Evolutionary conservation across 2,888 invertebrate species (phyloP).

Genomic region (Macrophya annulata): DNA sequence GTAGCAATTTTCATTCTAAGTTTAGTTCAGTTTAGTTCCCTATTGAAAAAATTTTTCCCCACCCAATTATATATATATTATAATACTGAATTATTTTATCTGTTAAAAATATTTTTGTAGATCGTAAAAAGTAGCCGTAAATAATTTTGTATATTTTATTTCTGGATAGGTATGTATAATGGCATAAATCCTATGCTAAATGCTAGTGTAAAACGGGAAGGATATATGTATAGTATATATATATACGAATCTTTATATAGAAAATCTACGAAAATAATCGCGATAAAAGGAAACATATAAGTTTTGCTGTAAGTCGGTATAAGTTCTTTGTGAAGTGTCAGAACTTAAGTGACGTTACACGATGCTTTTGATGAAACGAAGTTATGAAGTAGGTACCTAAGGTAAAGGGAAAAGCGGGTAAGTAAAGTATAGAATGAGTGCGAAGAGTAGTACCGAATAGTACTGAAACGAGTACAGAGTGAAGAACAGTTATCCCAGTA

Average conservation of each 20-base stretch:
- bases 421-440: constrained; percentile 47
- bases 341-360: constrained; percentile 61
- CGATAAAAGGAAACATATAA: constrained; percentile 26
- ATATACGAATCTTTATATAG: neutral
- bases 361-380: constrained; percentile 51
- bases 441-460: constrained; percentile 38
- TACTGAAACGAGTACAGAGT: constrained; percentile 29
- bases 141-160: neutral
- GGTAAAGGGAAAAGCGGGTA: constrained; percentile 14
- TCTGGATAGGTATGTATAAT: neutral
- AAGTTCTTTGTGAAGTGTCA: constrained; percentile 62
- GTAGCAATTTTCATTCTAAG: constrained; percentile 38
- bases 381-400: neutral
- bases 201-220: neutral
- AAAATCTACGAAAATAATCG: constrained; percentile 53
- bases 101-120: neutral
- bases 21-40: constrained; percentile 6
- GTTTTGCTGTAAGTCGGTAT: neutral
- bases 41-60: neutral
- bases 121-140: neutral
- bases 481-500: neutral
- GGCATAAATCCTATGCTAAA: constrained; percentile 11
- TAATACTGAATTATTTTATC: neutral
- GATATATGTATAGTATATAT: neutral
- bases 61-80: neutral